Conservation (phyloP, 2,888 invertebrate genomes). For the Patella depressa region DNA sequence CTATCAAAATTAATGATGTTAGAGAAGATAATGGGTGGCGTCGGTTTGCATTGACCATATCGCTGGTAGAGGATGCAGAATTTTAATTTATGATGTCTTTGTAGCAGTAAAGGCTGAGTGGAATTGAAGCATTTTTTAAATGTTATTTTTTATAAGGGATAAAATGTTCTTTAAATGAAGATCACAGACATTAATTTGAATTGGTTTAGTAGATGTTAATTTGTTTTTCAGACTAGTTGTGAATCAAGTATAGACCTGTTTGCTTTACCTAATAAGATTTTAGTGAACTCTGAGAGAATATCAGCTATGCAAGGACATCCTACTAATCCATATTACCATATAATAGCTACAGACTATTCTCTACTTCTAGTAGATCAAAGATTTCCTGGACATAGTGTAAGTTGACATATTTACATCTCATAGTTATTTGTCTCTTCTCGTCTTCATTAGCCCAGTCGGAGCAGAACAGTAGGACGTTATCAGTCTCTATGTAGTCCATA, state of each 20-base stretch:
- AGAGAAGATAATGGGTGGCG: no score
- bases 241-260: conserved; percentile 47
- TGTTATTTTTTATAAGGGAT: background rate
- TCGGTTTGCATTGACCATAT: no score
- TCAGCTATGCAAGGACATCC: conserved; percentile 37
- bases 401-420: conserved; percentile 17
- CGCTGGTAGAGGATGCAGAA: no score
- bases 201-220: background rate
- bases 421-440: no score
- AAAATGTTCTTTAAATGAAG: background rate
- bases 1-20: no score
- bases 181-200: background rate
- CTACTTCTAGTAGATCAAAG: conserved; percentile 57
- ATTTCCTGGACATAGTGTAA: conserved; percentile 53
- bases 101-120: no score
- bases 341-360: conserved; percentile 54
- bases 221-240: conserved; percentile 31
- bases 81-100: no score
- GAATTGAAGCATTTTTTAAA: no score
- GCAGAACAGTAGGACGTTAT: no score
- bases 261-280: conserved; percentile 44
- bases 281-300: conserved; percentile 46
- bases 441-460: no score
- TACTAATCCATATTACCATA: conserved; percentile 43
- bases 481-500: no score